Base-by-base conservation (phyloP, 1,140 invertebrate species). In the Atta colombica region DNA sequence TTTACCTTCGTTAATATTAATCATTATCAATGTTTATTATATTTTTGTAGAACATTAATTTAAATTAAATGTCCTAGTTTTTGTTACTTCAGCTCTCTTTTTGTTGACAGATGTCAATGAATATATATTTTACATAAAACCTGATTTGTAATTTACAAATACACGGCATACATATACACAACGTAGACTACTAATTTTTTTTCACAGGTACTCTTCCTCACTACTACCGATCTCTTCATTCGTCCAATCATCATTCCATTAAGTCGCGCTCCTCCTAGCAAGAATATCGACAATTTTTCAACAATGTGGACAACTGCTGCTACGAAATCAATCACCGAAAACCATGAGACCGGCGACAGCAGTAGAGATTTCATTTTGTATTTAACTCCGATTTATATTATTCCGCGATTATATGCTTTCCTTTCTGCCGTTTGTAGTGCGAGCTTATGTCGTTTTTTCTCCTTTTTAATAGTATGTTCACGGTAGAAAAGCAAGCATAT, bases 171-270 rank as follows among this genome's bases (percentile, higher is more conserved):
- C 35, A 61, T 60, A 5, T 31, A 72, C 8, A 45, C 28, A 69
- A 28, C 7, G 12, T 58, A 31, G 63, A 55, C 28, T 39, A 69
- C 28, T 69, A 58, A 21, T 80, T 85, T n/a, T 89, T 89, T 66
- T 89, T 94, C 93, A 25, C 91, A 94, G 94, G 93, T 94, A 90
- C 89, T 90, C 89, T 91, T 93, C 91, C 91, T 84, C 80, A 84
- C 90, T 91, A 58, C 91, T 91, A 90, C 77, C 93, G 93, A 93
- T 93, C 91, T 94, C 93, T 92, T 91, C 93, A 92, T 82, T 91
- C 92, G 90, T 93, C 92, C 87, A 94, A 92, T 94, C 92, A 94
- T 94, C 94, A 95, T 95, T 95, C 94, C 94, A 95, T 94, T 89
- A 93, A 90, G 92, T 91, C 92, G 90, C 94, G 92, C 91, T 90